Conservation (phyloP, 1,140 invertebrate species). For the Leptinotarsa undecemlineata region DNA sequence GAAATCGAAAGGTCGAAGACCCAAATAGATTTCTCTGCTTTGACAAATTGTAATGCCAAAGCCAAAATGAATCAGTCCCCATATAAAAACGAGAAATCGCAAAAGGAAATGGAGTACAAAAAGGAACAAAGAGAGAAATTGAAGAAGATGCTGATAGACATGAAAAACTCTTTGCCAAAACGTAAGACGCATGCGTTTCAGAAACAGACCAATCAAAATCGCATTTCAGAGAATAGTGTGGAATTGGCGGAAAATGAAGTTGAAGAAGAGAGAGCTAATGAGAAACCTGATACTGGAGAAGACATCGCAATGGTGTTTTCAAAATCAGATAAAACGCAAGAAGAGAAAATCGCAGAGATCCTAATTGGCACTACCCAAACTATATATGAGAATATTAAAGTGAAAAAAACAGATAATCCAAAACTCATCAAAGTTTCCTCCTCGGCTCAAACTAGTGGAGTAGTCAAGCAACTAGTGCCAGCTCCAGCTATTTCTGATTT, state of each 20-base stretch:
- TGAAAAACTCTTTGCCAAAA: slow-evolving; percentile 69
- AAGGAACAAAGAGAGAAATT: slow-evolving; percentile 60
- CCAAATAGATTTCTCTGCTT: slow-evolving; percentile 51
- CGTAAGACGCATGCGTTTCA: slow-evolving; percentile 44
- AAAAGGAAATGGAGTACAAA: slow-evolving; percentile 41
- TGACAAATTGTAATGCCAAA: slow-evolving; percentile 37
- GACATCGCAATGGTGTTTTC: slow-evolving; percentile 7
- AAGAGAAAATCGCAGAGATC: slow-evolving; percentile 46
- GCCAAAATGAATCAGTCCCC: slow-evolving; percentile 34
- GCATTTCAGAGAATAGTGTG: slow-evolving; percentile 41
- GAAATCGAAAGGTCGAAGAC: slow-evolving; percentile 50
- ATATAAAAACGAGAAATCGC: slow-evolving; percentile 29
- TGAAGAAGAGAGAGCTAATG: slow-evolving; percentile 17
- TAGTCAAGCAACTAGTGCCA: slow-evolving; percentile 36
- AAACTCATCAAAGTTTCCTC: slow-evolving; percentile 51
- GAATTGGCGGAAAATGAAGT: slow-evolving; percentile 23
- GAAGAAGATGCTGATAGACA: slow-evolving; percentile 67
- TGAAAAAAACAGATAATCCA: slow-evolving; percentile 43
- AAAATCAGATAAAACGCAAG: slow-evolving; percentile 36
- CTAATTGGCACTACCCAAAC: slow-evolving; percentile 46
- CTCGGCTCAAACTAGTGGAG: slow-evolving; percentile 46
- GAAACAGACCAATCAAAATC: slow-evolving; percentile 45
- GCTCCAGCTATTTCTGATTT: slow-evolving; percentile 36
- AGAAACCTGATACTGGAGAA: slow-evolving; percentile 16
- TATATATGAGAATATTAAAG: slow-evolving; percentile 53